phyloP scores from a whole-genome alignment of 1,140 invertebrate genomes.

The Hesperophylax magnus region DNA sequence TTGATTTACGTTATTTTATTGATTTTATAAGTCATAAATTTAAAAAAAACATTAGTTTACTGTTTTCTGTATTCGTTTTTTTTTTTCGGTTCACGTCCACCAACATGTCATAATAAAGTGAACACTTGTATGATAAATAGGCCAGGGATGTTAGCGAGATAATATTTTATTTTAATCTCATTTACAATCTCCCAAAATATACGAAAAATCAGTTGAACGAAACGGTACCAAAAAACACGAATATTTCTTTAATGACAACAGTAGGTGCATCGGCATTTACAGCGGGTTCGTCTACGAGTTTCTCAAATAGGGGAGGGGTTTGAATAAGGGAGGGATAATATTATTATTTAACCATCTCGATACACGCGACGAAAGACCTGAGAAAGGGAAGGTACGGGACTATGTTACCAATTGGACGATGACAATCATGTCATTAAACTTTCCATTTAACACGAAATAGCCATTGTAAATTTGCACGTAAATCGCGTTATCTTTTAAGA shows the following conservation, averaged over 20 bases:
- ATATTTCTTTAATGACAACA: neutral
- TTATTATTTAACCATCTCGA: neutral
- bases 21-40: no score
- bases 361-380: neutral
- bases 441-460: neutral
- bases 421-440: slow-evolving; percentile 4
- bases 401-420: neutral
- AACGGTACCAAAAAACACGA: neutral
- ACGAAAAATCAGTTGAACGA: no score
- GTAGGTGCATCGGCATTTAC: neutral
- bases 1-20: no score
- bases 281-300: neutral
- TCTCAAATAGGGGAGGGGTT: neutral
- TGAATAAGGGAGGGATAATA: neutral
- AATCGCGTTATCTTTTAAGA: no score
- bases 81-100: no score
- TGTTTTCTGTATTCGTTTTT: no score
- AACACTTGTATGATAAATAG: no score
- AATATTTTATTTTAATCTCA: no score
- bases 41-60: no score
- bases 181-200: no score
- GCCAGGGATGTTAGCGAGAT: no score
- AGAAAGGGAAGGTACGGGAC: neutral
- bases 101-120: no score
- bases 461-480: neutral